Conservation (phyloP, 2,113 vertebrate species). For the Scytalopus superciliaris region DNA sequence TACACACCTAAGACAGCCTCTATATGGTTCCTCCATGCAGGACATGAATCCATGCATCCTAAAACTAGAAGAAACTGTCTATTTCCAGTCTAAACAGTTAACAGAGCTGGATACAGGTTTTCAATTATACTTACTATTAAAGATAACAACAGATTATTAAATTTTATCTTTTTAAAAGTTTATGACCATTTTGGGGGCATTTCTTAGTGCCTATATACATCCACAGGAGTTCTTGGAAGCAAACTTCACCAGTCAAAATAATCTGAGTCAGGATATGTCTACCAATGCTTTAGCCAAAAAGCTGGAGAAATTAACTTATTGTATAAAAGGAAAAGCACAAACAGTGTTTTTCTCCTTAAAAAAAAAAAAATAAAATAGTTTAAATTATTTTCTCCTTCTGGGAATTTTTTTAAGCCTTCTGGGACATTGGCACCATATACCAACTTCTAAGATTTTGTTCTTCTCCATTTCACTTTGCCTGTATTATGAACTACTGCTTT, state of each 20-base stretch:
- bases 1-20: not conserved
- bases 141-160: not conserved
- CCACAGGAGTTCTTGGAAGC: not conserved
- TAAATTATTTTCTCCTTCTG: not conserved
- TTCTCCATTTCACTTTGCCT: not conserved
- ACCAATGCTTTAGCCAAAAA: not conserved
- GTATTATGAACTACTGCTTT: not conserved
- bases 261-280: not conserved
- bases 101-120: not conserved
- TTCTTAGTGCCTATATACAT: not conserved
- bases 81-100: not conserved
- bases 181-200: not conserved
- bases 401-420: not conserved
- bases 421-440: not conserved
- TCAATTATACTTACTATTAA: not conserved
- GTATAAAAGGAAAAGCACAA: not conserved
- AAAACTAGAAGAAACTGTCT: not conserved
- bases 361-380: accelerated
- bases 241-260: not conserved
- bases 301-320: not conserved
- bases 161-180: not conserved
- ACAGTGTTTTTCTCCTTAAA: not conserved
- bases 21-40: not conserved
- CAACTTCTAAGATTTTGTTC: not conserved
- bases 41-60: not conserved